Base-by-base conservation (phyloP, 2,113 vertebrate genomes). In the Scomber scombrus region DNA sequence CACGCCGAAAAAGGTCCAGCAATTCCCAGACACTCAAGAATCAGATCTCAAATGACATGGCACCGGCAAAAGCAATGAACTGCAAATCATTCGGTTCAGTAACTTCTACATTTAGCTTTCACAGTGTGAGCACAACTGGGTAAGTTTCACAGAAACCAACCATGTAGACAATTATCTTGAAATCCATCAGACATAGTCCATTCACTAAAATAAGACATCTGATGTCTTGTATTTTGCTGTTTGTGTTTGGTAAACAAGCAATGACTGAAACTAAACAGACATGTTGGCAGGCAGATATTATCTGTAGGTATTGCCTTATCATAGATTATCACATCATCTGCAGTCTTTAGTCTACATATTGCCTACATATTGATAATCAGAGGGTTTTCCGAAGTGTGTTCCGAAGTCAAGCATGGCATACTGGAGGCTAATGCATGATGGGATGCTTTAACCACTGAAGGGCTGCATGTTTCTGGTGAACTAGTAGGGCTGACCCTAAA, bases 41-140 rank as follows among this genome's bases (percentile, higher is more conserved):
- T 88, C 77, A 49, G 62, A 69, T 87, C 87, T 88, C 87, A 75
- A 64, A 88, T 82, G 83, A 86, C 89, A 88, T 9, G 85, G 86
- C 84, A 91, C 74, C 51, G 19, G 70, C 19, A 78, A 62, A 82
- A 57, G 60, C 69, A 79, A 31, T 5, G 0, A 29, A 50, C 16
- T 34, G 71, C 19, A 50, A 26, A 64, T 54, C 80, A 79, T 88
- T 75, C 69, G 81, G 54, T 91, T 87, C 60, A 66, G 74, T 49
- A 11, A 75, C 62, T 65, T 61, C 70, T 47, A 67, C 66, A 70
- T 63, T 78, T 78, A 87, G 73, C 64, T 58, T 65, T 69, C 43
- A 74, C 45, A 50, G 75, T 51, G 52, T 57, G 56, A 72, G 34
- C 69, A 50, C 54, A 43, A 61, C 29, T 21, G 18, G 18, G n/a